Conservation (phyloP, 2,888 invertebrate genomes). For the Drosophila neotestacea region DNA sequence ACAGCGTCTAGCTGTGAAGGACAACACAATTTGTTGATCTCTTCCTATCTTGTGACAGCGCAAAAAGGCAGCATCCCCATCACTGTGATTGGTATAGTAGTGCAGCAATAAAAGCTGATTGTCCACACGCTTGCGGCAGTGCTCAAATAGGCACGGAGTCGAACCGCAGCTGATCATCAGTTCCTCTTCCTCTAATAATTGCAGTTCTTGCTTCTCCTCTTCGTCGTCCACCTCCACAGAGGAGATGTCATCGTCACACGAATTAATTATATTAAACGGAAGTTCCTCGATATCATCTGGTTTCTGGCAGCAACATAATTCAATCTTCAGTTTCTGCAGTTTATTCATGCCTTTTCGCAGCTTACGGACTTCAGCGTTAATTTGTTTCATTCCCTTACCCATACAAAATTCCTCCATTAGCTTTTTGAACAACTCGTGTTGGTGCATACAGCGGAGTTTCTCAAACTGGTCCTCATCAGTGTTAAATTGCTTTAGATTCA, state of each 20-base stretch:
- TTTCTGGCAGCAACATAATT: slow-evolving; percentile 17
- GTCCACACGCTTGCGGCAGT: slow-evolving; percentile 48
- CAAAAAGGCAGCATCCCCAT: slow-evolving; percentile 5
- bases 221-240: not conserved
- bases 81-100: slow-evolving; percentile 56
- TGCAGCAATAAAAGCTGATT: slow-evolving; percentile 60
- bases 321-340: slow-evolving; percentile 13
- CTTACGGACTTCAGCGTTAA: slow-evolving; percentile 23
- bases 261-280: not conserved
- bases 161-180: slow-evolving; percentile 39
- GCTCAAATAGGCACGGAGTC: slow-evolving; percentile 44
- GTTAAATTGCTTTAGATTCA: slow-evolving; percentile 8
- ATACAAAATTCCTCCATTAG: slow-evolving; percentile 9
- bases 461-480: slow-evolving; percentile 53
- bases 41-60: slow-evolving; percentile 34
- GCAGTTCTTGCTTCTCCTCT: not conserved
- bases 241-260: not conserved
- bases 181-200: not conserved
- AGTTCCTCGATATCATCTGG: slow-evolving; percentile 43
- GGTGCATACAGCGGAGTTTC: not conserved
- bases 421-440: not conserved
- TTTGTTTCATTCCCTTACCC: slow-evolving; percentile 9
- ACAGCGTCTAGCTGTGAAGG: slow-evolving; percentile 37
- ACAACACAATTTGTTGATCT: slow-evolving; percentile 35
- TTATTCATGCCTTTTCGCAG: slow-evolving; percentile 19